Percentiles rank a stretch among this genome's conserved stretches.
Evolutionary conservation across 1,140 invertebrate species (phyloP).

Genomic region (Drosophila repletoides): DNA sequence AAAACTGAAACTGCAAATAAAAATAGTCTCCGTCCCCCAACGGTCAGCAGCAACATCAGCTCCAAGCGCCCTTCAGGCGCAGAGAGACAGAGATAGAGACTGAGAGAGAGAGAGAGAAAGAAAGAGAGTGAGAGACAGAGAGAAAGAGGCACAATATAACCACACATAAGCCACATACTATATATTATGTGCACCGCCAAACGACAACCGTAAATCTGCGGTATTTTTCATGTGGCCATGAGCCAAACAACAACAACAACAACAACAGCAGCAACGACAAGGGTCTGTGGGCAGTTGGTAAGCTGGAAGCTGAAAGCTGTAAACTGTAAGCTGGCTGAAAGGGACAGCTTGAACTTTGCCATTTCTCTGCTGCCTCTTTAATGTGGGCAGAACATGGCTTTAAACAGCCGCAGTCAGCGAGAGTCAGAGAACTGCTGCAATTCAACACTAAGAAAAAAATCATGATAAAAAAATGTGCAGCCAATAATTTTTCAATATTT

Average conservation of each 20-base stretch:
- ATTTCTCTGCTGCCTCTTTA: conserved; percentile 15
- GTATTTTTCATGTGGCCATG: conserved; percentile 69
- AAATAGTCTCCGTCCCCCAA: conserved; percentile 49
- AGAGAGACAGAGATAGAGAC: not conserved
- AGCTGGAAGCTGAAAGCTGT: conserved; percentile 43
- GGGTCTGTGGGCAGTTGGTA: conserved; percentile 25
- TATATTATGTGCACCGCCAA: conserved; percentile 71
- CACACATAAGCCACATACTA: conserved; percentile 53
- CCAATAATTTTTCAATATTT: too few species aligned
- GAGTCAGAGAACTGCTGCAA: too few species aligned
- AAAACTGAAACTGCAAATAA: conserved; percentile 74
- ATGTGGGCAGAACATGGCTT: conserved; percentile 27
- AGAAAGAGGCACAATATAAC: conserved; percentile 7
- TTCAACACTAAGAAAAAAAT: not conserved
- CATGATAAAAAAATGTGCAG: not conserved
- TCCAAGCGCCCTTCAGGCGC: not conserved
- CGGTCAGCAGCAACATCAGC: conserved; percentile 35
- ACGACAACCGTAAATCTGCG: conserved; percentile 77
- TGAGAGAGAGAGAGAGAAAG: not conserved
- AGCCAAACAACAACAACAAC: conserved; percentile 10
- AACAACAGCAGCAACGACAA: not conserved
- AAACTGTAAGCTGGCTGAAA: conserved; percentile 26
- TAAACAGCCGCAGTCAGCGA: conserved; percentile 24
- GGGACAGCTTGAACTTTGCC: conserved; percentile 37
- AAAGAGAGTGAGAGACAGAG: not conserved